Evolutionary conservation across 2,797 vertebrate species (phyloP).

Genomic region (Melanotaenia parkinsoni): DNA sequence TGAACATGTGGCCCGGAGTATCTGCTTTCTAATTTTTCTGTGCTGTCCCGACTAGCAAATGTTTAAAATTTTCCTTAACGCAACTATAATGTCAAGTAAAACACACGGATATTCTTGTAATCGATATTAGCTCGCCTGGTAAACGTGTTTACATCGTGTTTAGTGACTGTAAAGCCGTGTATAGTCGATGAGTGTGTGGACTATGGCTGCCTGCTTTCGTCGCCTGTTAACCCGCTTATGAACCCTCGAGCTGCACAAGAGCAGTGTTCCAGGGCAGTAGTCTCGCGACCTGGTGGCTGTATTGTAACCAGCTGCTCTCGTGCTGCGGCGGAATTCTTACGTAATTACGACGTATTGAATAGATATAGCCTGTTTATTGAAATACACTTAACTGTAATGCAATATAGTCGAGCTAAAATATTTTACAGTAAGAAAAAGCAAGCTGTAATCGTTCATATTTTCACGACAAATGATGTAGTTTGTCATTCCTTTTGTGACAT

Average conservation of each 20-base stretch:
- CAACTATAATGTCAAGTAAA: not conserved
- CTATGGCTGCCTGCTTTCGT: conserved; percentile 44
- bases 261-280: conserved; percentile 36
- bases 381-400: not conserved
- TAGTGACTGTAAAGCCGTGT: conserved; percentile 5
- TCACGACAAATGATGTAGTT: not conserved
- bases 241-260: conserved; percentile 51
- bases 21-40: conserved; percentile 35
- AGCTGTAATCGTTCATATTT: not conserved
- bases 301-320: conserved; percentile 37
- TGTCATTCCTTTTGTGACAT: not conserved
- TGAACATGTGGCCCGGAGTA: conserved; percentile 56
- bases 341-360: conserved; percentile 14
- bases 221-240: conserved; percentile 59
- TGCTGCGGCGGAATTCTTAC: conserved; percentile 46
- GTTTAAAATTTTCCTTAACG: conserved; percentile 11
- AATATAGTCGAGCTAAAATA: not conserved
- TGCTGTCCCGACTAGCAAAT: conserved; percentile 45
- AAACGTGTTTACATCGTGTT: conserved; percentile 25
- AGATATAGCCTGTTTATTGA: conserved; percentile 1
- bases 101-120: not conserved
- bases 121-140: not conserved
- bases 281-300: conserved; percentile 46
- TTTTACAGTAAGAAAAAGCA: not conserved
- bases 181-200: conserved; percentile 18